Evolutionary conservation across 1,140 invertebrate genomes (phyloP).

Genomic region (Caenorhabditis inopinata): DNA sequence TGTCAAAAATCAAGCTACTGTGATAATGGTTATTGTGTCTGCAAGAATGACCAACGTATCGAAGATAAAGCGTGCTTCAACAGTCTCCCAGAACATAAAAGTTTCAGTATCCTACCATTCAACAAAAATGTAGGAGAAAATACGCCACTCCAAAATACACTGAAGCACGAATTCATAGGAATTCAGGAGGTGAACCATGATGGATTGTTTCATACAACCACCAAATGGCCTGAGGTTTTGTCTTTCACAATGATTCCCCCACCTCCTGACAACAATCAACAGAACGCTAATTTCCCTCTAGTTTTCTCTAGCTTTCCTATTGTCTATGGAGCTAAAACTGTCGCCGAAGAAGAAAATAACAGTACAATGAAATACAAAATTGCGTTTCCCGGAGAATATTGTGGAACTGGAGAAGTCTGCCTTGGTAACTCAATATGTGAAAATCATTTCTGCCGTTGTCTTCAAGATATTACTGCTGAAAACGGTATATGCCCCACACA

Average conservation of each 20-base stretch:
- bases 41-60: conserved; percentile 52
- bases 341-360: conserved; percentile 5
- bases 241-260: conserved; percentile 15
- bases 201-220: neutral
- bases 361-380: conserved; percentile 27
- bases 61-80: conserved; percentile 52
- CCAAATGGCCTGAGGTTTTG: neutral
- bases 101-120: conserved; percentile 14
- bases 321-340: conserved; percentile 6
- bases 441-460: conserved; percentile 56
- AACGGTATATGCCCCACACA: conserved; percentile 49
- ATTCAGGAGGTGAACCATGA: neutral
- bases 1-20: conserved; percentile 61
- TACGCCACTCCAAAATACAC: neutral
- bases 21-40: conserved; percentile 64
- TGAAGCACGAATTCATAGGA: neutral
- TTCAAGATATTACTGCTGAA: conserved; percentile 52
- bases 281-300: conserved; percentile 6
- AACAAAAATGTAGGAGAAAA: conserved; percentile 1
- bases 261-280: neutral
- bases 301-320: conserved; percentile 4
- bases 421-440: conserved; percentile 57
- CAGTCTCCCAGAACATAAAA: neutral
- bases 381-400: conserved; percentile 52
- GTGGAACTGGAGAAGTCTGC: conserved; percentile 47